A percentile compares a stretch with the other conserved stretches of the same genome.
Conservation (phyloP, 2,888 invertebrate genomes). For the Netelia melanura region DNA sequence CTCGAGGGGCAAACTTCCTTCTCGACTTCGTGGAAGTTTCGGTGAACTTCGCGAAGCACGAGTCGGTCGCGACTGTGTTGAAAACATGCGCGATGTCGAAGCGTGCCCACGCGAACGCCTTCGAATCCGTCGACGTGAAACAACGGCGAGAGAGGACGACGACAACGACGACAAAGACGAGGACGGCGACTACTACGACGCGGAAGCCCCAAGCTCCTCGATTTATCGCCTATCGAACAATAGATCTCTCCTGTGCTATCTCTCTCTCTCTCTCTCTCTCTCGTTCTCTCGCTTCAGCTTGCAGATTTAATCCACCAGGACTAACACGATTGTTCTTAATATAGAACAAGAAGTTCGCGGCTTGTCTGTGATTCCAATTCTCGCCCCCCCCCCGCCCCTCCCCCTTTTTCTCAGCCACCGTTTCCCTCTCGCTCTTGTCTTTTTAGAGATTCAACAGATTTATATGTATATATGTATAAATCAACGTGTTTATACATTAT, state of each 20-base stretch:
- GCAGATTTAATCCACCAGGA: constrained; percentile 52
- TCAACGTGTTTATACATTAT: constrained; percentile 28
- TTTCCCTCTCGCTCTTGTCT: not conserved
- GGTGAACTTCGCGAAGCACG: constrained; percentile 30
- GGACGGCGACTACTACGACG: constrained; percentile 57
- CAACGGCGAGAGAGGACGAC: constrained; percentile 4
- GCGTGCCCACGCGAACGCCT: constrained; percentile 65
- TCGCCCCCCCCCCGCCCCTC: constrained; percentile 32
- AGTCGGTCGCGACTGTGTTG: not conserved
- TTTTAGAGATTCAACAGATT: not conserved
- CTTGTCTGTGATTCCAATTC: constrained; percentile 57
- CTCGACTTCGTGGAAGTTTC: constrained; percentile 32
- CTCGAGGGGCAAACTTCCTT: constrained; percentile 3
- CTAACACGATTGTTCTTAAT: constrained; percentile 64
- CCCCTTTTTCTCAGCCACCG: not conserved
- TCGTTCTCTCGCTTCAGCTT: constrained; percentile 6
- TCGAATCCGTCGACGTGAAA: constrained; percentile 50
- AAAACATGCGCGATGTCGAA: not conserved
- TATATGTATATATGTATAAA: constrained; percentile 18
- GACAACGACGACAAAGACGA: constrained; percentile 38
- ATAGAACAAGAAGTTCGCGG: constrained; percentile 61
- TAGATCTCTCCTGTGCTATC: constrained; percentile 49
- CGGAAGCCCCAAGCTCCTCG: constrained; percentile 62
- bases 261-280: constrained; percentile 11
- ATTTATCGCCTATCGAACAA: constrained; percentile 68